Percentiles rank a stretch among this genome's conserved stretches.
These are phyloP conservation scores for Eubasilissa regina DNA, from an alignment of 1,140 invertebrate genomes.

Conservation along the genomic window DNA sequence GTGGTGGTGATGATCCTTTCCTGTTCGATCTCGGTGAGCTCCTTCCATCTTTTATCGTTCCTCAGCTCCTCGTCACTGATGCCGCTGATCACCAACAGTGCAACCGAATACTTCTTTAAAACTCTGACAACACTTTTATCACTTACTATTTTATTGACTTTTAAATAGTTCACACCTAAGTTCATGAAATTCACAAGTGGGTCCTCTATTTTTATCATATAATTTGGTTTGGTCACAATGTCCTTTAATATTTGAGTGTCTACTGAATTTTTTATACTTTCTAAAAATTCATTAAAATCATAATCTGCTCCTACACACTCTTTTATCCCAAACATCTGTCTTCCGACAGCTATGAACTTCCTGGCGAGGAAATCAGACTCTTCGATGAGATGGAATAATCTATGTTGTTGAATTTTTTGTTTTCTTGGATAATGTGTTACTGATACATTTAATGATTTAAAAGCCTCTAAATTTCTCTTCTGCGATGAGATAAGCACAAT, in stretches of 20 bases:
- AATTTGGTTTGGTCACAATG: background rate
- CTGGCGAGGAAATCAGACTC: background rate
- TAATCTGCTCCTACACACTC: background rate
- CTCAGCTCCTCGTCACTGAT: background rate
- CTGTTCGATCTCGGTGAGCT: background rate
- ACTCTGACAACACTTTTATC: background rate
- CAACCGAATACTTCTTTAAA: background rate
- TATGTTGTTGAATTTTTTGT: no score
- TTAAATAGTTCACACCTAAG: background rate
- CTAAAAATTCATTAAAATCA: background rate
- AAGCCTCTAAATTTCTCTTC: background rate
- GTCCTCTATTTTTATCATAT: background rate
- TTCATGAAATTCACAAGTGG: background rate
- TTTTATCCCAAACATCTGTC: background rate
- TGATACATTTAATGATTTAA: no score
- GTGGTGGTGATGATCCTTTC: background rate
- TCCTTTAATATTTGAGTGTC: background rate
- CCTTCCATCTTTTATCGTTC: background rate
- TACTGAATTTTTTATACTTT: background rate
- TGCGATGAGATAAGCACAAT: conserved; percentile 6
- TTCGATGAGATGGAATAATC: no score
- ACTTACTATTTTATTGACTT: background rate
- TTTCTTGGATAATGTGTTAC: no score
- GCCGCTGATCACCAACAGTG: background rate
- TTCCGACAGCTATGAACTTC: background rate